Evolutionary conservation across 1,140 invertebrate genomes (phyloP).

Genomic region (Dryas iulia): DNA sequence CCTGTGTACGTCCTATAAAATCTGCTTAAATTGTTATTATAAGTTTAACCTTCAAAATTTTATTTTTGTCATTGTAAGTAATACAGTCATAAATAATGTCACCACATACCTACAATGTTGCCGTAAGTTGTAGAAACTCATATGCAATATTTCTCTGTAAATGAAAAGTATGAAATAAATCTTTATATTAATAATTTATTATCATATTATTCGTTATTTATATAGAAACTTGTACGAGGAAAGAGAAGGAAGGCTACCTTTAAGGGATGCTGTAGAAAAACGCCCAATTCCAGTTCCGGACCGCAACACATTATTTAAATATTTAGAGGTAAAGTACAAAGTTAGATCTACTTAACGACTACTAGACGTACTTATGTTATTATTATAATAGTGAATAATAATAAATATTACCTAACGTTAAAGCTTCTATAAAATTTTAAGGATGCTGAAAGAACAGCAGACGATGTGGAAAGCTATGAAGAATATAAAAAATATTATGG

Average conservation of each 20-base stretch:
- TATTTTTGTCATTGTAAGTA: background rate
- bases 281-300: slow-evolving; percentile 73
- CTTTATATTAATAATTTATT: background rate
- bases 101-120: background rate
- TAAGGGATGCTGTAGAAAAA: slow-evolving; percentile 86
- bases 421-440: slow-evolving; percentile 23
- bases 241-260: slow-evolving; percentile 61
- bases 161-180: background rate
- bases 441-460: slow-evolving; percentile 44
- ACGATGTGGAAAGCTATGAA: slow-evolving; percentile 32
- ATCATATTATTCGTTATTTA: background rate
- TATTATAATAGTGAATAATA: too few species aligned
- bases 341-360: too few species aligned
- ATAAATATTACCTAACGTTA: background rate
- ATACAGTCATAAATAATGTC: background rate
- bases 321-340: slow-evolving; percentile 45
- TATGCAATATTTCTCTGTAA: background rate
- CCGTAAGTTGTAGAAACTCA: background rate
- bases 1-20: background rate
- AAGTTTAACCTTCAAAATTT: slow-evolving; percentile 5
- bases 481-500: slow-evolving; percentile 61
- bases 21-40: background rate
- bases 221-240: slow-evolving; percentile 57
- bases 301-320: slow-evolving; percentile 44
- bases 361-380: too few species aligned